Evolutionary conservation across 2,113 vertebrate genomes (phyloP).

Genomic region (Amblyopsis rosae): DNA sequence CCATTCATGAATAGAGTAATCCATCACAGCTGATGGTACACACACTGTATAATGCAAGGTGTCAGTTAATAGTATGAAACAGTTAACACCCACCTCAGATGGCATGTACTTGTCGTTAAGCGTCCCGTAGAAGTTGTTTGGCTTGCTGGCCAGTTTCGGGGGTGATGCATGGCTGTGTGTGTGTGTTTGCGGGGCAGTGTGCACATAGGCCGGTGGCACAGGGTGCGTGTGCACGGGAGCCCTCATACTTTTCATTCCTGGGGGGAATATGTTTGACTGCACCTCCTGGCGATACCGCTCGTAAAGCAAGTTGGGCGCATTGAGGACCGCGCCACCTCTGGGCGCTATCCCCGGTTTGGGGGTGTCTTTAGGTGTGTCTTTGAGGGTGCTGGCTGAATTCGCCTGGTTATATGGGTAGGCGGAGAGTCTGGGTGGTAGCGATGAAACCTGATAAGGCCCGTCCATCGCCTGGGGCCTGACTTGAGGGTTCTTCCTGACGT

Average conservation of each 20-base stretch:
- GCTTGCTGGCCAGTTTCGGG: conserved; percentile 80
- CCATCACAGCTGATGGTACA: background rate
- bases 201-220: conserved; percentile 42
- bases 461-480: conserved; percentile 81
- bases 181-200: conserved; percentile 7
- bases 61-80: background rate
- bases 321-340: conserved; percentile 71
- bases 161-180: conserved; percentile 81
- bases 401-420: conserved; percentile 68
- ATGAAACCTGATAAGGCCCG: conserved; percentile 78
- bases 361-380: conserved; percentile 67
- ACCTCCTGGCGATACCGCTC: conserved; percentile 90
- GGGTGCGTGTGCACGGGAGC: conserved; percentile 82
- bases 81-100: conserved; percentile 55
- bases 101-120: conserved; percentile 68
- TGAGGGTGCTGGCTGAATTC: conserved; percentile 64
- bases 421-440: conserved; percentile 79
- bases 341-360: conserved; percentile 60
- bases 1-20: background rate
- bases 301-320: conserved; percentile 79
- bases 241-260: conserved; percentile 84
- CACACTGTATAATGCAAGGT: background rate
- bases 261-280: conserved; percentile 83
- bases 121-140: conserved; percentile 77
- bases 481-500: conserved; percentile 89